Evolutionary conservation across 2,888 invertebrate genomes (phyloP), one percentile per base, ranked within the genome.

Genomic region (Drosophila anomelani): DNA sequence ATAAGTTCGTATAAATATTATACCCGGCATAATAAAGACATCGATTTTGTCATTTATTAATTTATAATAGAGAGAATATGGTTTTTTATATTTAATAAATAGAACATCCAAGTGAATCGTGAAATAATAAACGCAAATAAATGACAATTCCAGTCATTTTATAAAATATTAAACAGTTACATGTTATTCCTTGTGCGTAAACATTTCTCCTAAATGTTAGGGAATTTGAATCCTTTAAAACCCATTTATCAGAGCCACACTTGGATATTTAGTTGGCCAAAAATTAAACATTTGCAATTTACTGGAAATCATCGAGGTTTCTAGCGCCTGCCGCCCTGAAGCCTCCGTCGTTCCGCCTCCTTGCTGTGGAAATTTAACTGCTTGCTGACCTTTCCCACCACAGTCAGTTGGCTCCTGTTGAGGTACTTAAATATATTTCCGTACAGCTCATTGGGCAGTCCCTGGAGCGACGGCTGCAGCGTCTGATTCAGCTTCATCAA

Each of bases 381-480:
- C 15, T 69, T 64, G 39, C 85, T 90, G 3, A 92, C 91, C 71
- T 88, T 91, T 3, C 90, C 90, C 57, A 91, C 44, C 46, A 88
- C 85, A 49, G 86, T 86, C 36, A 91, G 56, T 38, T 84, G 78
- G 66, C 87, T 88, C 3, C n/a, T 43, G 26, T 41, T 89, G 0
- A 92, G 73, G 68, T 90, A 75, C 6, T 76, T 61, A 41, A 91
- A 88, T 47, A 92, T 89, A 13, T 79, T 44, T 6, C 78, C 75
- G 56, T 91, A 89, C 1, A 92, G 57, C 62, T 91, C 92, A 0
- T 71, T 70, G 0, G 92, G 92, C 36, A 92, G 34, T 0, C 91
- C 92, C 64, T 82, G 46, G n/a, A 94, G 17, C 92, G 94, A 82
- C 0, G 92, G 91, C 81, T 89, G 88, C 13, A 81, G 44, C 26